Conservation (phyloP, 1,140 invertebrate species). For the Drosophila baimaii region DNA sequence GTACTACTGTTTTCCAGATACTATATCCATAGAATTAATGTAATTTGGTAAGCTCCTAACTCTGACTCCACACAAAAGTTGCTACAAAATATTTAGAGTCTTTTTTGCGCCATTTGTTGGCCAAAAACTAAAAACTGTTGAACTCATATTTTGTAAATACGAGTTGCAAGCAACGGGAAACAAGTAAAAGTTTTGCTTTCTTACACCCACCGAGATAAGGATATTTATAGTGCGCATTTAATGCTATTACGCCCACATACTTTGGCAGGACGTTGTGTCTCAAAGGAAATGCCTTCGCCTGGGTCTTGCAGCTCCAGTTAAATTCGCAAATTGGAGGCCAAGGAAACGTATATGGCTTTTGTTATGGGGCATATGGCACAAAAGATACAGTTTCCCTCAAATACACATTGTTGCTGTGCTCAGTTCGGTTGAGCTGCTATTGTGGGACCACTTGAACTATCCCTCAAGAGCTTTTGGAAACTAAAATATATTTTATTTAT, state of each 20-base stretch:
- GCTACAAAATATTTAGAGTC: not conserved
- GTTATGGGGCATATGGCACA: conserved; percentile 35
- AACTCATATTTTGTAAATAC: conserved; percentile 39
- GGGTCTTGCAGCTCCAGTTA: conserved; percentile 21
- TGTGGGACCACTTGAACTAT: conserved; percentile 31
- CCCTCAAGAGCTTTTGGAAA: conserved; percentile 9
- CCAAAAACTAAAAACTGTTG: conserved; percentile 45
- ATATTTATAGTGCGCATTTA: conserved; percentile 47
- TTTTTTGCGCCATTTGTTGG: conserved; percentile 9
- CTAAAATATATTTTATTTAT: not conserved
- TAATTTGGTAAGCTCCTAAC: too few relatives aligned
- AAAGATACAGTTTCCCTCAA: conserved; percentile 18
- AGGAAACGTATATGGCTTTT: conserved; percentile 58
- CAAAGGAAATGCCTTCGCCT: conserved; percentile 53
- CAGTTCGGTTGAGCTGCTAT: conserved; percentile 4
- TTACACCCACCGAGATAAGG: conserved; percentile 6
- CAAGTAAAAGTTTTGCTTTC: conserved; percentile 33
- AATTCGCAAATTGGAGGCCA: conserved; percentile 17
- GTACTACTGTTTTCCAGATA: not conserved
- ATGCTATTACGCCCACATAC: conserved; percentile 36
- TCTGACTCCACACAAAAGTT: not conserved
- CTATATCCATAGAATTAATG: too few relatives aligned
- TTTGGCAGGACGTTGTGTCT: conserved; percentile 19
- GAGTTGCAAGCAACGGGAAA: conserved; percentile 16
- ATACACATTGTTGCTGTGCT: conserved; percentile 14